phyloP scores from a whole-genome alignment of 1,140 invertebrate species.

The Drosophila neocordata region DNA sequence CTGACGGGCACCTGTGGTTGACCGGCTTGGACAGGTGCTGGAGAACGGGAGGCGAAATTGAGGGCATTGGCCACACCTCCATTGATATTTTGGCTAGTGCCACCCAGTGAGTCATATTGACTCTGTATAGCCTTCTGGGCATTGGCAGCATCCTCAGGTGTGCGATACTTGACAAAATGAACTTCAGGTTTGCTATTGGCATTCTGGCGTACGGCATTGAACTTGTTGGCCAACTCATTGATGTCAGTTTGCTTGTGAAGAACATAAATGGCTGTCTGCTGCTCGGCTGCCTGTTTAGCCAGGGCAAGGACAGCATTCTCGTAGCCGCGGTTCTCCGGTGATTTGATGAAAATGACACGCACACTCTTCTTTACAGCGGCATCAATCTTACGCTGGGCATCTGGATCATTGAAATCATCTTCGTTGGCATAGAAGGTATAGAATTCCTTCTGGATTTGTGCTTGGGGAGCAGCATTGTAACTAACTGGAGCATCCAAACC shows the following conservation, averaged over 20 bases:
- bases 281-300: conserved; percentile 69
- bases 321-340: conserved; percentile 66
- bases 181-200: conserved; percentile 67
- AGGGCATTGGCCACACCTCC: conserved; percentile 74
- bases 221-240: conserved; percentile 66
- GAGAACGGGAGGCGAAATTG: conserved; percentile 70
- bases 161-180: conserved; percentile 77
- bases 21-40: conserved; percentile 28
- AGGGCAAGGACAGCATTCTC: conserved; percentile 65
- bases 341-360: conserved; percentile 69
- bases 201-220: conserved; percentile 62
- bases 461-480: conserved; percentile 52
- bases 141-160: conserved; percentile 71
- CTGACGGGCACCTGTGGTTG: conserved; percentile 41
- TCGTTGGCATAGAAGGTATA: conserved; percentile 65
- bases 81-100: conserved; percentile 62
- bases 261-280: conserved; percentile 71
- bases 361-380: conserved; percentile 59
- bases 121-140: conserved; percentile 67
- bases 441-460: conserved; percentile 58
- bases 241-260: conserved; percentile 71
- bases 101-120: conserved; percentile 70
- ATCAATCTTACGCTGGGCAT: conserved; percentile 46
- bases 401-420: conserved; percentile 62
- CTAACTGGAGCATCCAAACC: conserved; percentile 55